Evolutionary conservation across 1,140 invertebrate species (phyloP).

Genomic region (Hylaeus volcanicus): DNA sequence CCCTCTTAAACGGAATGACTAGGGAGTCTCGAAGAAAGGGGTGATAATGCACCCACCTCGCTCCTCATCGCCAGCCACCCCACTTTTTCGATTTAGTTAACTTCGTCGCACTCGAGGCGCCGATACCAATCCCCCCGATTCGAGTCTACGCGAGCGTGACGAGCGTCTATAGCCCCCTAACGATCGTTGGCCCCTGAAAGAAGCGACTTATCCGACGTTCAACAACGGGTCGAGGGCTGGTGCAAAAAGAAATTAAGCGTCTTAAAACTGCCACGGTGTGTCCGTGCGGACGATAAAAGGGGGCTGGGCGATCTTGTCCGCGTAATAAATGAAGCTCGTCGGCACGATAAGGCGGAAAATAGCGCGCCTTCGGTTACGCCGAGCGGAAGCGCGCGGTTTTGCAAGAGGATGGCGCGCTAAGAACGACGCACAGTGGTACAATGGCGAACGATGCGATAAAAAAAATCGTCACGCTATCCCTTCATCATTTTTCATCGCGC

Average conservation of each 20-base stretch:
- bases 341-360: conserved; percentile 49
- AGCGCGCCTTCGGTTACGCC: conserved; percentile 17
- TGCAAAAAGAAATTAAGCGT: conserved; percentile 54
- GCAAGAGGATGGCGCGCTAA: conserved; percentile 24
- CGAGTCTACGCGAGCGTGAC: background rate
- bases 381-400: conserved; percentile 22
- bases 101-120: no score
- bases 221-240: background rate
- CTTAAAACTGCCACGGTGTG: conserved; percentile 19
- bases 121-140: no score
- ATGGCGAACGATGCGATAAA: no score
- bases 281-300: conserved; percentile 37
- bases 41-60: no score
- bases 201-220: conserved; percentile 2
- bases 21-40: no score
- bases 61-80: no score
- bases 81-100: no score
- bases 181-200: background rate
- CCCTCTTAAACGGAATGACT: no score
- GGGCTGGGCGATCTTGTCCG: conserved; percentile 36
- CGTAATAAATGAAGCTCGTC: conserved; percentile 56
- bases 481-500: no score
- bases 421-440: background rate
- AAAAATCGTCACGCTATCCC: no score
- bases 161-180: background rate